A percentile compares a stretch with the other conserved stretches of the same genome.
Conservation (phyloP, 2,797 vertebrate species). For the Enteromius treurensis region DNA sequence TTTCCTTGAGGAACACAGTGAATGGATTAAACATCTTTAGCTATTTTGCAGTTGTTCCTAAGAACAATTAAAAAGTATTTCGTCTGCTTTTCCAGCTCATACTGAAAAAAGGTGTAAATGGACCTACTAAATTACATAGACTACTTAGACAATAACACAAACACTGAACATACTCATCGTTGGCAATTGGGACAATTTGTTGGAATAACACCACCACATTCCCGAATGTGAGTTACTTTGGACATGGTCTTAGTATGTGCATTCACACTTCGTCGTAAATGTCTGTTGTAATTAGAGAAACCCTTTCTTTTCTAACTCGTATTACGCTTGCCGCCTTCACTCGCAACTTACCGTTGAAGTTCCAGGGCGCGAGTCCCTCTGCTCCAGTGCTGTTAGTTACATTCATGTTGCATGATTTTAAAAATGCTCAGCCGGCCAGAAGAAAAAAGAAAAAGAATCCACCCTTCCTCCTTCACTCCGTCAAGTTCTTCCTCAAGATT, state of each 20-base stretch:
- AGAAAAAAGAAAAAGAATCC: conserved; percentile 42
- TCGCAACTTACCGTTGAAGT: conserved; percentile 65
- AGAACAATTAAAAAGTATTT: background rate
- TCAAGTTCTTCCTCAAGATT: conserved; percentile 41
- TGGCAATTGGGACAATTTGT: background rate
- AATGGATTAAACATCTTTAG: background rate
- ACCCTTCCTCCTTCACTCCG: conserved; percentile 42
- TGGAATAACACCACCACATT: background rate
- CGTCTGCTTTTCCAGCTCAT: background rate
- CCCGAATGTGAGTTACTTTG: background rate
- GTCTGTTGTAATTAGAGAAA: background rate
- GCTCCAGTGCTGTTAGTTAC: conserved; percentile 64
- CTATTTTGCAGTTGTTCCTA: background rate
- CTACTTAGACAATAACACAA: background rate
- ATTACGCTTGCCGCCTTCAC: background rate
- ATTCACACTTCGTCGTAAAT: background rate
- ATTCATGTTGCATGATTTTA: conserved; percentile 67
- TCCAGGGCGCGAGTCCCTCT: conserved; percentile 63
- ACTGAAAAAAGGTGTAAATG: background rate
- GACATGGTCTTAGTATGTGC: background rate
- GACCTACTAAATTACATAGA: background rate
- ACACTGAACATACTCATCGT: background rate
- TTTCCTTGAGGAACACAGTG: background rate
- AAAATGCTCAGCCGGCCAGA: conserved; percentile 48
- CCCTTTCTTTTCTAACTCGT: background rate